Base-by-base conservation (phyloP, 2,888 invertebrate species). In the Pollenia labialis region DNA sequence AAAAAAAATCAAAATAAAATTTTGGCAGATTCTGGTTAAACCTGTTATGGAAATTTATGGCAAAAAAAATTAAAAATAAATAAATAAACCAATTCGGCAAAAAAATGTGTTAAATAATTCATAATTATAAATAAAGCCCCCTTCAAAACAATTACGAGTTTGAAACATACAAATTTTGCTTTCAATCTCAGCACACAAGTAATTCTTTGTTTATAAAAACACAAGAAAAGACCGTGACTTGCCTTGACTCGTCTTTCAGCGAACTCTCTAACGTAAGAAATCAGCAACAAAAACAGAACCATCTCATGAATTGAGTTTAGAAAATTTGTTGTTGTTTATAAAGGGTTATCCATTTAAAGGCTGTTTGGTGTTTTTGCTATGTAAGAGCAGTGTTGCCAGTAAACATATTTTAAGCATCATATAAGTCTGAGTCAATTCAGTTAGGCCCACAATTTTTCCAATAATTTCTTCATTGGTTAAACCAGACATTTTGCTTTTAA, bases 151-250 rank as follows among this genome's bases (percentile, higher is more conserved):
- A 9, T 44, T 56, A 11, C 16, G 46, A 23, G 23, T 46, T n/a
- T 48, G 2, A 9, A 32, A 32, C 32, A 32, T 32, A 32, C 32
- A 32, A 32, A 32, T n/a, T 68, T 68, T 48, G 12, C 44, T 58
- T n/a, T 60, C 32, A 18, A 64, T 44, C 56, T 11, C 0, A 18
- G 46, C 54, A 56, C 10, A 71, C 77, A 68, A 44, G 60, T 48
- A 56, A 50, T 40, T 10, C 11, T 16, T 82, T 82, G 69, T 82
- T 82, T 46, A 75, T 52, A 69, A 56, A 12, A 10, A 3, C n/a
- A 46, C 44, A 9, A 50, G n/a, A 7, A 48, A 58, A 64, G 72
- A 44, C 81, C 56, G 64, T 81, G 88, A 86, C 85, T 85, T 62
- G 72, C 84, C 88, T 77, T 82, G 85, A 85, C 84, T 82, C 64